A percentile compares a stretch with the other conserved stretches of the same genome.
phyloP scores from a whole-genome alignment of 2,113 vertebrate species.

The Ammospiza caudacuta region DNA sequence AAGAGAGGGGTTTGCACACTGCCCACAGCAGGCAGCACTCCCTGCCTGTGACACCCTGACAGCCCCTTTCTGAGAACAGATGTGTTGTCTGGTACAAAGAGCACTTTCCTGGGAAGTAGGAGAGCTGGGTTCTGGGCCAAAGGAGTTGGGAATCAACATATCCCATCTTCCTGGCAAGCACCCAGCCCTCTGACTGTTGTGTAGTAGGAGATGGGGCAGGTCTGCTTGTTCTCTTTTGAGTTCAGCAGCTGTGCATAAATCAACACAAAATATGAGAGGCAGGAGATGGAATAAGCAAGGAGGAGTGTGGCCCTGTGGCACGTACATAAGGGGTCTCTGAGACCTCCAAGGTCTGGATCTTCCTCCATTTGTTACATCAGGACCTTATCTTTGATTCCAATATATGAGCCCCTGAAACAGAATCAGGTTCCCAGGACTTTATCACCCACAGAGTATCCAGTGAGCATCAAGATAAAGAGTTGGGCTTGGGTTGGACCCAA shows the following conservation, averaged over 20 bases:
- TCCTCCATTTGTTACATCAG: neutral
- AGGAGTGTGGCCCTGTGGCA: neutral
- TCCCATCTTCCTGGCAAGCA: neutral
- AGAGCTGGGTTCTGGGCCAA: neutral
- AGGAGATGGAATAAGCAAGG: neutral
- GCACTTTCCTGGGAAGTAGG: neutral
- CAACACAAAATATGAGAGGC: neutral
- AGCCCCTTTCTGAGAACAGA: neutral
- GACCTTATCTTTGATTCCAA: neutral
- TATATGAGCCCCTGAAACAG: neutral
- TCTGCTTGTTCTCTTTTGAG: neutral
- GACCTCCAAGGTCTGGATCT: neutral
- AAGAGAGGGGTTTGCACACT: neutral
- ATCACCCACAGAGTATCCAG: neutral
- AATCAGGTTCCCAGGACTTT: neutral
- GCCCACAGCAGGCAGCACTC: neutral
- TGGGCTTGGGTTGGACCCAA: neutral
- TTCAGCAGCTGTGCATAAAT: neutral
- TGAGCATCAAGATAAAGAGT: neutral
- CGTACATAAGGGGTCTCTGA: accelerated
- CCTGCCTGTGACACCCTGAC: accelerated
- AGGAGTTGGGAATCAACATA: neutral
- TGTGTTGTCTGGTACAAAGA: neutral
- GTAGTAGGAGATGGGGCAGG: neutral
- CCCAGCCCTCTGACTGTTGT: neutral